Percentiles rank a stretch among this genome's conserved stretches.
Evolutionary conservation across 1,140 invertebrate genomes (phyloP).

Genomic region (Eurosta solidaginis): DNA sequence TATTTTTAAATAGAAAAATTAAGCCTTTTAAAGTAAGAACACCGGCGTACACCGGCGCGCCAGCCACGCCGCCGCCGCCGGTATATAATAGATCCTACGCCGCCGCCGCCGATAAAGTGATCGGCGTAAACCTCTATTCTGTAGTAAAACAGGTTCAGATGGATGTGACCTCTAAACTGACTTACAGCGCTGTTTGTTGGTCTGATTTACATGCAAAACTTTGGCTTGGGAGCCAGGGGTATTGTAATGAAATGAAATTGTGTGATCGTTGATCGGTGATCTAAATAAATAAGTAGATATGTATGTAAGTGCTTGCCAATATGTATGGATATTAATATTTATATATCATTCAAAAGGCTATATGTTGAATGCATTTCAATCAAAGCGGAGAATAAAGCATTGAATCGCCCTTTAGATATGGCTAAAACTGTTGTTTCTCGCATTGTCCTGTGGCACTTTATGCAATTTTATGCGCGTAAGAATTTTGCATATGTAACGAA

Average conservation of each 20-base stretch:
- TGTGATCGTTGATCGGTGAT: not conserved
- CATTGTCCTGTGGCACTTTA: conserved; percentile 45
- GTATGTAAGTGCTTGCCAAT: not conserved
- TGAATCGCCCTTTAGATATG: not conserved
- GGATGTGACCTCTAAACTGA: not conserved
- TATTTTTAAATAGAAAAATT: too few species aligned
- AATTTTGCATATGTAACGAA: conserved; percentile 51
- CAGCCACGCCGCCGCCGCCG: too few species aligned
- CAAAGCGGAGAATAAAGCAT: not conserved
- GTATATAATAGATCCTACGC: too few species aligned
- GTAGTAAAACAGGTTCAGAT: not conserved
- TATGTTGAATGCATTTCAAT: not conserved
- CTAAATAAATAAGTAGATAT: not conserved
- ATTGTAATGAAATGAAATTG: not conserved
- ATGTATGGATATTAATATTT: not conserved
- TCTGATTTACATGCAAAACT: not conserved
- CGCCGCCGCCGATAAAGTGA: too few species aligned
- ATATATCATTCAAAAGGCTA: too few species aligned
- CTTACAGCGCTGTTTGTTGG: not conserved
- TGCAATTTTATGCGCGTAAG: conserved; percentile 46
- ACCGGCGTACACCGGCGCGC: too few species aligned
- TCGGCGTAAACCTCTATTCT: too few species aligned
- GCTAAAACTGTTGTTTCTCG: not conserved
- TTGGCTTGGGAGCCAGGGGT: not conserved
- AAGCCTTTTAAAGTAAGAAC: too few species aligned